Conservation (phyloP, 2,113 vertebrate genomes). For the Chinchilla lanigera region DNA sequence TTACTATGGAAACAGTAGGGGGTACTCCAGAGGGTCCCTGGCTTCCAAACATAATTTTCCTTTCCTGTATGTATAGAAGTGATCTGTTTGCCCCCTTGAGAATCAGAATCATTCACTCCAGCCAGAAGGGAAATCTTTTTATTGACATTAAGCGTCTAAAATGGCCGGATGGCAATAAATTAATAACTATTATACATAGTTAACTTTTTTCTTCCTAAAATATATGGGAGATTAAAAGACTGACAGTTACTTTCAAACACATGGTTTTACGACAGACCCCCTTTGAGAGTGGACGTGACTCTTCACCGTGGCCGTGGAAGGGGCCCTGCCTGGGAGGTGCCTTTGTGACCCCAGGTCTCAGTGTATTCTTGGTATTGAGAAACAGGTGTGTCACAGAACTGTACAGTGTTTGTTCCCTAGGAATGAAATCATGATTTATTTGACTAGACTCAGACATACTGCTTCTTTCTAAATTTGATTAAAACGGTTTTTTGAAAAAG, state of each 20-base stretch:
- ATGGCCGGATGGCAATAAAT: not conserved
- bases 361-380: constrained; percentile 26
- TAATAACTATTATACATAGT: not conserved
- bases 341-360: not conserved
- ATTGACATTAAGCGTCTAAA: not conserved
- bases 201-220: not conserved
- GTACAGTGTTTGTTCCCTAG: constrained; percentile 6
- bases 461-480: constrained; percentile 67
- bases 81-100: not conserved
- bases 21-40: not conserved
- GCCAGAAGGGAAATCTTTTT: not conserved
- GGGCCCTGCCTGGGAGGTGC: not conserved
- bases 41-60: not conserved
- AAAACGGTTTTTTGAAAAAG: constrained; percentile 35
- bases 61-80: not conserved
- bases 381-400: not conserved
- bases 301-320: not conserved
- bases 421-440: constrained; percentile 64
- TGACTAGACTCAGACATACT: constrained; percentile 47
- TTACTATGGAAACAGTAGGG: too few species aligned
- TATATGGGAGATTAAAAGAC: not conserved
- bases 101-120: not conserved
- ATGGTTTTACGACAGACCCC: not conserved
- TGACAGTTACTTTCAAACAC: not conserved
- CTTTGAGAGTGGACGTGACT: not conserved